Base-by-base conservation (phyloP, 23 tunicate species). In the Halocynthia aurantium region DNA sequence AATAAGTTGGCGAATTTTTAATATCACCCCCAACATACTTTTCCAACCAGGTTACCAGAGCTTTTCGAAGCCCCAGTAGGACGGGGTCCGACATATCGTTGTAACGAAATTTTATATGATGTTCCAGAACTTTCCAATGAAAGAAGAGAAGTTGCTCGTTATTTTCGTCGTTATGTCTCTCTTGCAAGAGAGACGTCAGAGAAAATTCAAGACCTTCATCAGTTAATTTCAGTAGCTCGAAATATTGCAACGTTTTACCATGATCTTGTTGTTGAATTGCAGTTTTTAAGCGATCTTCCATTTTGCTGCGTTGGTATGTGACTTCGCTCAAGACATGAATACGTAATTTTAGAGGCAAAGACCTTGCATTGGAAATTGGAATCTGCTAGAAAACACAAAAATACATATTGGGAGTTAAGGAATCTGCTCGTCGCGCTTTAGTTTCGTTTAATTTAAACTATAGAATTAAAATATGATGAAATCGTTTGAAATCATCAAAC, bases 101-200 rank as follows among this genome's bases (percentile, higher is more conserved):
- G 51, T 81, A 70, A 21, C 98, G 78, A 22, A 74, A 13, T 68
- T 92, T 86, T 22, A 92, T 66, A 50, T 92, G 98, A 69, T 62
- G 84, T 69, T 92, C 98, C 57, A 86, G 74, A 15, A 92, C 88
- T 84, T 92, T 52, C 60, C 55, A 61, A 63, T 92, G 98, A 84
- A 91, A 82, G 53, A 92, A 66, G 62, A 92, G 72, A 67, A 86
- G 78, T 9, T 92, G 83, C 50, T 87, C 88, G 55, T 82, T 80
- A 72, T 92, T 84, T 7, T 64, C 53, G 10, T 80, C 84, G 61
- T 92, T 91, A 31, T 1, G 44, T 31, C 44, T 31, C 44, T 31
- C 44, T 31, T 31, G 44, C 13, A 90, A 77, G 13, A 92, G 50
- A 8, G 81, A 81, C 68, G 81, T 65, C 31, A 85, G 92, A 70